Evolutionary conservation across 2,888 invertebrate species (phyloP).

Genomic region (Caenorhabditis sp.): DNA sequence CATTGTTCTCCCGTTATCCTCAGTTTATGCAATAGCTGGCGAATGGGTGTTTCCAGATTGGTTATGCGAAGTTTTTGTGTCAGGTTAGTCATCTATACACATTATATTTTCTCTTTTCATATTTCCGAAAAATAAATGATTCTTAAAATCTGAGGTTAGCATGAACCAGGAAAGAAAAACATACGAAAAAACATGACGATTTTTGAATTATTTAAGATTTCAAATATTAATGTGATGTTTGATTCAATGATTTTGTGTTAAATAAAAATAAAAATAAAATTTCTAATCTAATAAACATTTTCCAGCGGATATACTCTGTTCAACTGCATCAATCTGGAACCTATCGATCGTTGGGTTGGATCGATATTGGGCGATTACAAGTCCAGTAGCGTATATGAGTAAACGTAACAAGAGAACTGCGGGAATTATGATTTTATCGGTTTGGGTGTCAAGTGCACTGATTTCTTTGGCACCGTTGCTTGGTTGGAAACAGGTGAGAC

Average conservation of each 20-base stretch:
- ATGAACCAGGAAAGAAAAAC: no score
- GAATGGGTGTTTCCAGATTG: conserved; percentile 73
- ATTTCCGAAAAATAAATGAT: no score
- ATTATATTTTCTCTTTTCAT: no score
- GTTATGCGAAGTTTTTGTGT: conserved; percentile 73
- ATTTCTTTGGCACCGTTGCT: conserved; percentile 74
- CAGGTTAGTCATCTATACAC: conserved; percentile 55
- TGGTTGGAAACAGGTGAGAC: conserved; percentile 72
- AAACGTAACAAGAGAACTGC: conserved; percentile 70
- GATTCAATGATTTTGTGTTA: no score
- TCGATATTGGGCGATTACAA: conserved; percentile 72
- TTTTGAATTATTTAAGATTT: background rate
- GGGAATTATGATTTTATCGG: conserved; percentile 72
- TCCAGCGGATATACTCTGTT: conserved; percentile 73
- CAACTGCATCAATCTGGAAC: conserved; percentile 74
- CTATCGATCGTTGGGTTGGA: conserved; percentile 74
- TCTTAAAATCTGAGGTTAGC: no score
- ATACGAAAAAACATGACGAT: background rate
- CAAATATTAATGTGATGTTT: conserved; percentile 1
- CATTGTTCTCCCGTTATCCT: conserved; percentile 74
- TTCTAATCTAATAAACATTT: background rate
- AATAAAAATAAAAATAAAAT: background rate
- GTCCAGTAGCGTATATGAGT: conserved; percentile 73
- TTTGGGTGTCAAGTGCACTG: conserved; percentile 73
- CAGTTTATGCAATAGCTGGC: conserved; percentile 72